These are phyloP conservation scores for Clivina fossor DNA, from an alignment of 2,888 invertebrate species.

Conservation along the genomic window DNA sequence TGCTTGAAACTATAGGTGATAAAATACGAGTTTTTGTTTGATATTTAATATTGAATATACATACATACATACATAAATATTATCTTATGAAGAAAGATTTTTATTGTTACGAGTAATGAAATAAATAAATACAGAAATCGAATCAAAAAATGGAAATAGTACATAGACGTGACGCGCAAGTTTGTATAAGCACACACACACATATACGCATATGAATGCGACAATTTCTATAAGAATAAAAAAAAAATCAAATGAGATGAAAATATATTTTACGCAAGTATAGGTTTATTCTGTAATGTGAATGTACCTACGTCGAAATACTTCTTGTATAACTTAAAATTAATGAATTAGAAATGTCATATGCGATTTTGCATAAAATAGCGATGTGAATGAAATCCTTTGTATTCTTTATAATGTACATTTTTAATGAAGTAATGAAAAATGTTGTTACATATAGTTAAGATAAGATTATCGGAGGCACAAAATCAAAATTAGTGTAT, in stretches of 20 bases:
- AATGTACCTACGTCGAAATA: slow-evolving; percentile 38
- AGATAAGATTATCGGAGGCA: slow-evolving; percentile 46
- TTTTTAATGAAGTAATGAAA: slow-evolving; percentile 25
- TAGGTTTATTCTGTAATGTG: slow-evolving; percentile 39
- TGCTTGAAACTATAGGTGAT: no score
- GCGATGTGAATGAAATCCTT: slow-evolving; percentile 9
- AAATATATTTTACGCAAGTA: slow-evolving; percentile 48
- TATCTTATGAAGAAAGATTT: no score
- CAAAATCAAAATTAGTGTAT: slow-evolving; percentile 51
- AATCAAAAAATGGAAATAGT: no score
- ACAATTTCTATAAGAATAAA: slow-evolving; percentile 1
- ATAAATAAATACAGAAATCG: no score
- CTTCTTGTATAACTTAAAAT: slow-evolving; percentile 20
- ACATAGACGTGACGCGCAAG: no score
- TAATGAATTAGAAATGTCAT: not conserved
- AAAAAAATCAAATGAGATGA: not conserved
- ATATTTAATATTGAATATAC: no score
- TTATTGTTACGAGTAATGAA: no score
- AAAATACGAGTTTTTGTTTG: no score
- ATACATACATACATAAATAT: no score
- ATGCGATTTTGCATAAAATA: not conserved
- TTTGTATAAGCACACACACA: no score
- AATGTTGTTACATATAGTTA: slow-evolving; percentile 29
- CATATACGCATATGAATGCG: slow-evolving; percentile 4
- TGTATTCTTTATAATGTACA: slow-evolving; percentile 22